Percentiles rank a stretch among this genome's conserved stretches.
These are phyloP conservation scores for Halcyon chelicuti DNA, from an alignment of 2,797 vertebrate genomes.

Conservation along the genomic window DNA sequence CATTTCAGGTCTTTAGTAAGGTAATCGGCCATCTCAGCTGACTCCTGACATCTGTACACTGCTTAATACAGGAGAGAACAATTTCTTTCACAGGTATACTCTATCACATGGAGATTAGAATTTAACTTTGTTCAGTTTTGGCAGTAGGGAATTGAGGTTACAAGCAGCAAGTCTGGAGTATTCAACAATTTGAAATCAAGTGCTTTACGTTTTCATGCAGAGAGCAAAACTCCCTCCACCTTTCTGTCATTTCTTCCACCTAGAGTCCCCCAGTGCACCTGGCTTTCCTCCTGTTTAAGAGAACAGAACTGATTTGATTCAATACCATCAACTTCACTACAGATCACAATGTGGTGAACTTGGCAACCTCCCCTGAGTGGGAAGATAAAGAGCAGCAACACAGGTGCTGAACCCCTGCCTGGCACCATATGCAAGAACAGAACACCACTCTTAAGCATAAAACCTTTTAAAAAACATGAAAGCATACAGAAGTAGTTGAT, in stretches of 20 bases:
- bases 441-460: neutral
- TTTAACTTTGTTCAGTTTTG: neutral
- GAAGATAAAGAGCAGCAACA: neutral
- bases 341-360: neutral
- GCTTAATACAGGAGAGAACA: neutral
- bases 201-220: neutral
- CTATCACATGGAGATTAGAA: neutral
- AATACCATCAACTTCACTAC: neutral
- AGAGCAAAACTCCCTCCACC: neutral
- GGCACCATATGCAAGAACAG: neutral
- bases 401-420: neutral
- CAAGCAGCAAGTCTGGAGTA: neutral
- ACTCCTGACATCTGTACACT: neutral
- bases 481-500: neutral
- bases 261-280: neutral
- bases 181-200: neutral
- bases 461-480: neutral
- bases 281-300: neutral
- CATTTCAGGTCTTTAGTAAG: neutral
- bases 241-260: neutral
- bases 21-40: neutral
- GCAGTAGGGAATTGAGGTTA: neutral
- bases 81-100: neutral
- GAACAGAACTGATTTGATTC: neutral
- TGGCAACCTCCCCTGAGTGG: neutral